Conservation (phyloP, 2,797 vertebrate genomes). For the Pseudochirops corinnae region DNA sequence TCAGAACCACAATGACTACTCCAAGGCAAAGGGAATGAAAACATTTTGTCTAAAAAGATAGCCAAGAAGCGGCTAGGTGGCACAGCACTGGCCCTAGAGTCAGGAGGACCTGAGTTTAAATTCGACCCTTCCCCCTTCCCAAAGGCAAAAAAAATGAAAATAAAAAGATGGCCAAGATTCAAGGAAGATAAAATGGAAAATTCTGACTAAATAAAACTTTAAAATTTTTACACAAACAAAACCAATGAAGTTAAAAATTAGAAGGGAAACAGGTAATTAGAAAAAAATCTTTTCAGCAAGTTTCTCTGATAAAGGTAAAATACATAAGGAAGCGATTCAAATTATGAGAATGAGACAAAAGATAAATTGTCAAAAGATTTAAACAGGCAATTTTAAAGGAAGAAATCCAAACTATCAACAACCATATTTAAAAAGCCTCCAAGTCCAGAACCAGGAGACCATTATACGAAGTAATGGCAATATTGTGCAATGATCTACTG, state of each 20-base stretch:
- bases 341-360: background rate
- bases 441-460: background rate
- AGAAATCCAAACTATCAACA: background rate
- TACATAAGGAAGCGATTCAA: background rate
- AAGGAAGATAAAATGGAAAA: background rate
- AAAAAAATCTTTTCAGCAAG: background rate
- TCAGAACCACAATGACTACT: background rate
- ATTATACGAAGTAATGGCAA: too few relatives aligned
- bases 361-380: background rate
- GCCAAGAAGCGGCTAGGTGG: background rate
- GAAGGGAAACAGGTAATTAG: background rate
- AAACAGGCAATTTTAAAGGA: background rate
- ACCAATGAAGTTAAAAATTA: background rate
- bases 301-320: background rate
- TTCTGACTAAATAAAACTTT: background rate
- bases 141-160: too few relatives aligned
- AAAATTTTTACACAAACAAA: background rate
- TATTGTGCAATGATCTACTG: too few relatives aligned
- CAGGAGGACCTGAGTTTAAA: too few relatives aligned
- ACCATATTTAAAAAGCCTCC: background rate
- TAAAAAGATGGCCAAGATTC: background rate
- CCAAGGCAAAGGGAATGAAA: background rate
- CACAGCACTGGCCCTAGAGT: too few relatives aligned
- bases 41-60: background rate
- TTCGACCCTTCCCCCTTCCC: too few relatives aligned